phyloP scores from a whole-genome alignment of 2,888 invertebrate species.

The Synanthedon andrenaeformis region DNA sequence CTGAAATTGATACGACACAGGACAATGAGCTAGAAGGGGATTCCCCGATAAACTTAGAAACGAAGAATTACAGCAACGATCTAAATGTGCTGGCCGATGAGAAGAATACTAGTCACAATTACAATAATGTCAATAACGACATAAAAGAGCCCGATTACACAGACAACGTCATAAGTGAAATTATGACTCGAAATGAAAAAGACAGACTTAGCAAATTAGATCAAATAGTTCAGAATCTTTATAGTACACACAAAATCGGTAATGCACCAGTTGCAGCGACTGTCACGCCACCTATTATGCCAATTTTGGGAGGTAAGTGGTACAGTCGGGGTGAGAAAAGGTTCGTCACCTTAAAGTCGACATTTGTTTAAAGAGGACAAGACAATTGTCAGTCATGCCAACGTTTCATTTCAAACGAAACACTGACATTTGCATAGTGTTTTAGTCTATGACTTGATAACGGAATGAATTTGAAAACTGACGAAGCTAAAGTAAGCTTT shows the following conservation, averaged over 20 bases:
- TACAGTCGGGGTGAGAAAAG: too few species aligned
- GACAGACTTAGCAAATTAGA: conserved; percentile 59
- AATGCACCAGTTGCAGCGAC: conserved; percentile 26
- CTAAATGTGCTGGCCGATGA: neutral
- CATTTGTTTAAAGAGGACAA: too few species aligned
- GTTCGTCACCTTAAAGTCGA: too few species aligned
- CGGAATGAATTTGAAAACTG: too few species aligned
- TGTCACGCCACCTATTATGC: conserved; percentile 9
- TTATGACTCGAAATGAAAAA: conserved; percentile 31
- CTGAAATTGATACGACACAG: conserved; percentile 27
- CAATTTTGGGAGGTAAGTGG: conserved; percentile 24
- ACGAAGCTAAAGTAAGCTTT: too few species aligned
- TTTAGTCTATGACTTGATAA: too few species aligned
- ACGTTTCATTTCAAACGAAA: too few species aligned
- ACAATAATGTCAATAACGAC: conserved; percentile 15
- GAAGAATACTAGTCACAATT: neutral
- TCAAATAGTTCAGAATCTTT: conserved; percentile 59
- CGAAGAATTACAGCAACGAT: conserved; percentile 18
- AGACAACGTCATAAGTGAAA: conserved; percentile 15
- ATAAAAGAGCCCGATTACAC: conserved; percentile 16
- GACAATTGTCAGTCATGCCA: too few species aligned
- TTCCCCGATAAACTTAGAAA: conserved; percentile 34
- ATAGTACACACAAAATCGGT: conserved; percentile 54
- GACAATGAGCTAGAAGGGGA: conserved; percentile 17
- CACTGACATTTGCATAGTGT: too few species aligned